Evolutionary conservation across 2,113 vertebrate genomes (phyloP).

Genomic region (Tyto alba): DNA sequence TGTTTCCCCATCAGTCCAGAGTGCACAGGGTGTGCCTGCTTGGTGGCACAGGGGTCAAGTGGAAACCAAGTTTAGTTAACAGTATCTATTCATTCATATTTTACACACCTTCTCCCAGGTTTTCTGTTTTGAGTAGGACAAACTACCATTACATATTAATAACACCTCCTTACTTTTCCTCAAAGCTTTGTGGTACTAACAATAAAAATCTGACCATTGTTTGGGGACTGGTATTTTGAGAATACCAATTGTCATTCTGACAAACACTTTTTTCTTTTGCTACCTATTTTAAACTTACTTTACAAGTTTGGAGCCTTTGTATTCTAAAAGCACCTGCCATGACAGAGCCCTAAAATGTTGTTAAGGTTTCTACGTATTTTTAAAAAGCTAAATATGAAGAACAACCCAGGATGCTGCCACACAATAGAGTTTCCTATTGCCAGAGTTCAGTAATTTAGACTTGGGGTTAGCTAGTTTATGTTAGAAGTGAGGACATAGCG

Average conservation of each 20-base stretch:
- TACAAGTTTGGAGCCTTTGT: background rate
- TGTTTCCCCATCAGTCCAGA: background rate
- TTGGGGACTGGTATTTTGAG: background rate
- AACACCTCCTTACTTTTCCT: background rate
- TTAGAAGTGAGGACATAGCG: background rate
- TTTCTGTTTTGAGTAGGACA: background rate
- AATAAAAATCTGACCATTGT: background rate
- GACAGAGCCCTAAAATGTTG: background rate
- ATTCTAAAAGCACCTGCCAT: background rate
- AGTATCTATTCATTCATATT: background rate
- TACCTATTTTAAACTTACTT: background rate
- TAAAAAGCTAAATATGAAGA: background rate
- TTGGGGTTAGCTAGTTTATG: background rate
- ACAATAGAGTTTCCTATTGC: background rate
- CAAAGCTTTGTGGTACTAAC: background rate
- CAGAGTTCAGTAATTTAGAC: background rate
- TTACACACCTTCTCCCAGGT: background rate
- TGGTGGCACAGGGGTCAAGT: background rate
- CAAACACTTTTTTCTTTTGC: background rate
- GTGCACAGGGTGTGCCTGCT: fast-evolving
- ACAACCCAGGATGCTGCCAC: background rate
- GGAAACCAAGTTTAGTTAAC: background rate
- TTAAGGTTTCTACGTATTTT: background rate
- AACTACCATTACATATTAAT: background rate
- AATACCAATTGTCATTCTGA: background rate